Conservation (phyloP, 1,140 invertebrate genomes). For the Brachionus manjavacas region DNA sequence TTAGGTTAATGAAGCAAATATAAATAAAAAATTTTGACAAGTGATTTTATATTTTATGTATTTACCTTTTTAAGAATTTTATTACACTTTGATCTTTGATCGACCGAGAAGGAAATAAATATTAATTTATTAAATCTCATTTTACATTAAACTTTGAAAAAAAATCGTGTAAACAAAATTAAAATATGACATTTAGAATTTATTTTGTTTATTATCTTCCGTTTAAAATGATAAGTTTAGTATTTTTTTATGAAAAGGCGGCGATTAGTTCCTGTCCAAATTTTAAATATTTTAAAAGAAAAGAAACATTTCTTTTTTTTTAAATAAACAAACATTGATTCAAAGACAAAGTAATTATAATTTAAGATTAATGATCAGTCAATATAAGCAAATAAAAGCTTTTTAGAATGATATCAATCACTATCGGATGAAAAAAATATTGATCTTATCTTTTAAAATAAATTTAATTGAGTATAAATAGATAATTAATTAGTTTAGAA, state of each 20-base stretch:
- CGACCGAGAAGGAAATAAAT: not conserved
- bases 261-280: not conserved
- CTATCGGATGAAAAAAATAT: not conserved
- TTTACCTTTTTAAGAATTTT: not conserved
- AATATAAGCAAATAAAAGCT: not conserved
- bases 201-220: not conserved
- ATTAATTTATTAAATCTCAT: not conserved
- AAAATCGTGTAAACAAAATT: not conserved
- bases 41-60: not conserved
- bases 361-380: not conserved
- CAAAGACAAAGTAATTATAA: not conserved
- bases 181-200: not conserved
- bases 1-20: not conserved
- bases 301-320: not conserved
- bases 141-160: not conserved
- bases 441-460: not conserved
- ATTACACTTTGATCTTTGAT: not conserved
- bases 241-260: not conserved
- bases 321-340: not conserved
- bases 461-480: slow-evolving; percentile 2
- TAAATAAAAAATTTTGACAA: not conserved
- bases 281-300: not conserved
- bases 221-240: not conserved
- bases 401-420: not conserved
- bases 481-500: not conserved